Conservation (phyloP, 2,888 invertebrate species). For the Biston stratarius region DNA sequence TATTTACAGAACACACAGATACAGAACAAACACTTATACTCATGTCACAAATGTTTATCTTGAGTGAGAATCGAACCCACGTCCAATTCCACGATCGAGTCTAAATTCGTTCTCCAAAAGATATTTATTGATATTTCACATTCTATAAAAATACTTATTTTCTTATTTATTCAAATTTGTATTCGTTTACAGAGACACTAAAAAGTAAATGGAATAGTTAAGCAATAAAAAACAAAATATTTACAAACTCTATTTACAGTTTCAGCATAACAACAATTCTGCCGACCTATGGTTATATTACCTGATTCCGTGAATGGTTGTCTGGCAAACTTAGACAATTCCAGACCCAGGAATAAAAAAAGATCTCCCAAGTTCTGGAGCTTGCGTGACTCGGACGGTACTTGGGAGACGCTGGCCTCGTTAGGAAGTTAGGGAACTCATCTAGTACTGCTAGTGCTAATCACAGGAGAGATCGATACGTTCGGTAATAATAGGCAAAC, state of each 20-base stretch:
- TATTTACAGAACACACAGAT: too few species aligned
- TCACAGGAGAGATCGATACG: slow-evolving; percentile 39
- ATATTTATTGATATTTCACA: too few species aligned
- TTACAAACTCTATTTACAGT: neutral
- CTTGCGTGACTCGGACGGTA: slow-evolving; percentile 36
- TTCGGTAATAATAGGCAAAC: neutral
- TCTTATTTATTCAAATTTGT: too few species aligned
- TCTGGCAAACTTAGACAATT: slow-evolving; percentile 24
- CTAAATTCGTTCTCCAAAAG: too few species aligned
- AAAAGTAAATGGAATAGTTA: neutral
- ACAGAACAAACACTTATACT: too few species aligned
- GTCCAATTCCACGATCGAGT: too few species aligned
- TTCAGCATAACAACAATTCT: slow-evolving; percentile 11
- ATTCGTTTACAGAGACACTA: neutral
- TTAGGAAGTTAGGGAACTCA: slow-evolving; percentile 42
- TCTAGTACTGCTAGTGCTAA: slow-evolving; percentile 41
- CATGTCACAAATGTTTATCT: too few species aligned
- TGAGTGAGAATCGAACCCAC: too few species aligned
- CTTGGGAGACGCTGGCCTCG: slow-evolving; percentile 39
- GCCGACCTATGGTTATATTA: slow-evolving; percentile 11
- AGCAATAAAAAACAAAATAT: neutral
- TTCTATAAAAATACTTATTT: too few species aligned
- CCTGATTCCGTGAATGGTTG: slow-evolving; percentile 20
- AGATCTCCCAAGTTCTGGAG: slow-evolving; percentile 17
- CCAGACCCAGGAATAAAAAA: slow-evolving; percentile 19